phyloP scores from a whole-genome alignment of 1,140 invertebrate species.

The Nymphalis io region DNA sequence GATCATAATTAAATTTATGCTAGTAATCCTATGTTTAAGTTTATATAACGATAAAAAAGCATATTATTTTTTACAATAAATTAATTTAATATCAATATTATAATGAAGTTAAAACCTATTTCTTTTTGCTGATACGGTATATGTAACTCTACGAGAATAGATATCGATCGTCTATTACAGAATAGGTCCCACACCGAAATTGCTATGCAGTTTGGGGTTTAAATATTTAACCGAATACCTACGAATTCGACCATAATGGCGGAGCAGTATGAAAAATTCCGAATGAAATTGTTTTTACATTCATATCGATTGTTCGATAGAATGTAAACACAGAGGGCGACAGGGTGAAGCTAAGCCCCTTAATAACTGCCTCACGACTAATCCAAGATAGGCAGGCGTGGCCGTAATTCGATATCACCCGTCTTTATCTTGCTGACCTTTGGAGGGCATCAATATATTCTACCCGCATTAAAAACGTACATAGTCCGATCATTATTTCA shows the following conservation, averaged over 20 bases:
- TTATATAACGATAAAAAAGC: too few species aligned
- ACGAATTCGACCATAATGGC: too few species aligned
- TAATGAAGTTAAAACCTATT: too few species aligned
- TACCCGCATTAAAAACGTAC: conserved; percentile 20
- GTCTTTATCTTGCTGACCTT: conserved; percentile 53
- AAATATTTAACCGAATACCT: neutral
- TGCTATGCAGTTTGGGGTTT: neutral
- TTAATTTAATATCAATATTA: too few species aligned
- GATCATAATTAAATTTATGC: conserved; percentile 51
- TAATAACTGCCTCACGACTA: conserved; percentile 37
- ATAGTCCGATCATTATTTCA: neutral
- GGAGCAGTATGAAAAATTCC: neutral
- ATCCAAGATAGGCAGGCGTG: conserved; percentile 42
- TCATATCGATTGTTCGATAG: conserved; percentile 24
- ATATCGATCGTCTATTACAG: neutral
- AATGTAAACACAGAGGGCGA: conserved; percentile 32
- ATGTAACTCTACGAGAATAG: neutral
- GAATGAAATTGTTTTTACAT: conserved; percentile 7
- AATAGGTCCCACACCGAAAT: neutral
- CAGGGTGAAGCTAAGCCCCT: conserved; percentile 22
- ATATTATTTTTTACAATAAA: too few species aligned
- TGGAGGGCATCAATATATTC: conserved; percentile 33
- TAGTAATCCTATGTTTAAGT: conserved; percentile 50
- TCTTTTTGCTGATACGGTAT: too few species aligned
- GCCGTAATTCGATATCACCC: conserved; percentile 37